phyloP scores from a whole-genome alignment of 1,140 invertebrate genomes.

The Melipona quadrifasciata region DNA sequence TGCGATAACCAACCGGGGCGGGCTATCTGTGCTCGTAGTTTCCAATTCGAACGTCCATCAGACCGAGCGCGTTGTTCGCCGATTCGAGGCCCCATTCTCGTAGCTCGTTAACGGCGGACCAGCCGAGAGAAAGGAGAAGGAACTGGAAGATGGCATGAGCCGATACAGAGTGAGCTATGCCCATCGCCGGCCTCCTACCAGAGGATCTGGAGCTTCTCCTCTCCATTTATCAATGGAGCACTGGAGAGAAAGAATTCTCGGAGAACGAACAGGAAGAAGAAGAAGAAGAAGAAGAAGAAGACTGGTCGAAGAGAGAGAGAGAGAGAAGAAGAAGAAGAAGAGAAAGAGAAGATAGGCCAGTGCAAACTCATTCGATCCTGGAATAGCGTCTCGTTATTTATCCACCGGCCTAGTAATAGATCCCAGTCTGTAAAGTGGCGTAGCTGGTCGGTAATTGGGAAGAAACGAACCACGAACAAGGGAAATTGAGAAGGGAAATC shows the following conservation, averaged over 20 bases:
- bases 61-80: slow-evolving; percentile 49
- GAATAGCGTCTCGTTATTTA: slow-evolving; percentile 75
- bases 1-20: slow-evolving; percentile 34
- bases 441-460: slow-evolving; percentile 71
- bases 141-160: slow-evolving; percentile 59
- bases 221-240: slow-evolving; percentile 74
- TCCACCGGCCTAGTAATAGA: slow-evolving; percentile 71
- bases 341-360: slow-evolving; percentile 36
- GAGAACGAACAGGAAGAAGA: slow-evolving; percentile 37
- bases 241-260: background rate
- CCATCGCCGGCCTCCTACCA: slow-evolving; percentile 63
- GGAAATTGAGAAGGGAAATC: slow-evolving; percentile 58
- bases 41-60: slow-evolving; percentile 62
- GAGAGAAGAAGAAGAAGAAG: slow-evolving; percentile 12
- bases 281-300: slow-evolving; percentile 32
- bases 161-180: slow-evolving; percentile 69
- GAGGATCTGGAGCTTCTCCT: slow-evolving; percentile 66
- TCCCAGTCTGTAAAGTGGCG: slow-evolving; percentile 68
- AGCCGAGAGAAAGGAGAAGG: slow-evolving; percentile 60
- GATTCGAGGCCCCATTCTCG: slow-evolving; percentile 39
- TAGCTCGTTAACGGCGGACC: slow-evolving; percentile 62
- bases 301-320: slow-evolving; percentile 1
- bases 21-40: slow-evolving; percentile 50
- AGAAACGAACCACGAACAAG: slow-evolving; percentile 49
- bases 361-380: slow-evolving; percentile 72